Conservation (phyloP, 2,888 invertebrate species). For the Campoplex capitator region DNA sequence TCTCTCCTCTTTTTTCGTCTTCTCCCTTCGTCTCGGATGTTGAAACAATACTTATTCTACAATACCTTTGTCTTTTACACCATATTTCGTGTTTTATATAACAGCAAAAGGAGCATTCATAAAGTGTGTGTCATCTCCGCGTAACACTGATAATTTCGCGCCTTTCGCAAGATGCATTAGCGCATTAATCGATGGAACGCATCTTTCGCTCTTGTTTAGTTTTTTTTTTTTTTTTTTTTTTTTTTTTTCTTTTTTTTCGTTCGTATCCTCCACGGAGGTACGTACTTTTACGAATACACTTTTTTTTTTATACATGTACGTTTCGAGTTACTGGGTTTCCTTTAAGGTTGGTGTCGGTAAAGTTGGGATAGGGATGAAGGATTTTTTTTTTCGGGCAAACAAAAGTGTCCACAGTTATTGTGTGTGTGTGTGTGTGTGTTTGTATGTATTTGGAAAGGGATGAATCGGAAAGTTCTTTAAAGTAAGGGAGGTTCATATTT, state of each 20-base stretch:
- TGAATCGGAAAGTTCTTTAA: slow-evolving; percentile 18
- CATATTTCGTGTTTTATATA: slow-evolving; percentile 37
- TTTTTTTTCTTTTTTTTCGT: slow-evolving; percentile 58
- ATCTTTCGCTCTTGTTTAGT: slow-evolving; percentile 57
- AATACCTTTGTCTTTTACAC: slow-evolving; percentile 43
- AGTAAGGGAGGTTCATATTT: slow-evolving; percentile 24
- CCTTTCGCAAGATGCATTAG: slow-evolving; percentile 43
- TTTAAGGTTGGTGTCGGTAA: slow-evolving; percentile 62
- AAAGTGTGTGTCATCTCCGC: slow-evolving; percentile 61
- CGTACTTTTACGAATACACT: slow-evolving; percentile 73
- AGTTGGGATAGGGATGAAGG: slow-evolving; percentile 35
- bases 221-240: slow-evolving; percentile 60
- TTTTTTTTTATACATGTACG: slow-evolving; percentile 75
- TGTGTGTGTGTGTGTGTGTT: slow-evolving; percentile 7
- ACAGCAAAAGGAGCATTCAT: slow-evolving; percentile 66
- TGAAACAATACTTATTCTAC: slow-evolving; percentile 70
- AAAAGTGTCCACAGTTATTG: background rate
- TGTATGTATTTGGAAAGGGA: background rate
- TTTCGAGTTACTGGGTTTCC: slow-evolving; percentile 72
- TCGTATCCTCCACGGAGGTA: slow-evolving; percentile 70
- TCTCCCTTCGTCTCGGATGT: slow-evolving; percentile 54
- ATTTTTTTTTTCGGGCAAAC: slow-evolving; percentile 26
- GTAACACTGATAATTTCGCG: slow-evolving; percentile 57
- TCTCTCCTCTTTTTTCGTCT: slow-evolving; percentile 27
- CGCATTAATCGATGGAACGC: slow-evolving; percentile 60